A percentile compares a stretch with the other conserved stretches of the same genome.
phyloP scores from a whole-genome alignment of 2,888 invertebrate species.

The Eurytoma adleriae region DNA sequence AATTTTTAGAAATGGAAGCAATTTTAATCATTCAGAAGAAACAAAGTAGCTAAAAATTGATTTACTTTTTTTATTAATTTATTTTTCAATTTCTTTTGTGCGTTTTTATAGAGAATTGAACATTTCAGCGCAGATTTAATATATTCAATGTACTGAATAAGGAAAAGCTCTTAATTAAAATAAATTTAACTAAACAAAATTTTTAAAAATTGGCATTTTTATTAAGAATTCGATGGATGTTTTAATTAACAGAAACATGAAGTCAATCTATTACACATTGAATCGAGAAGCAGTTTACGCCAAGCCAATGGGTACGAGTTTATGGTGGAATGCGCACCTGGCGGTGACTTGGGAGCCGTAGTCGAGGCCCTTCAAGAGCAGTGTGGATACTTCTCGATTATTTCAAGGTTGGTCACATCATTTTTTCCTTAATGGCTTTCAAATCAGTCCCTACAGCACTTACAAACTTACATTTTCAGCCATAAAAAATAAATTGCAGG shows the following conservation, averaged over 20 bases:
- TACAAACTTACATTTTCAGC: background rate
- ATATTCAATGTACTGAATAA: no score
- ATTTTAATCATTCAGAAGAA: no score
- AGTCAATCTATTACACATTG: slow-evolving; percentile 94
- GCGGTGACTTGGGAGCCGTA: slow-evolving; percentile 85
- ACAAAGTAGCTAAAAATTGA: no score
- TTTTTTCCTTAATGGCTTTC: no score
- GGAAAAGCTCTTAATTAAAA: background rate
- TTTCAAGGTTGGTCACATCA: slow-evolving; percentile 78
- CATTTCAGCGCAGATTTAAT: no score
- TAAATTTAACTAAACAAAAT: background rate
- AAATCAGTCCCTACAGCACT: background rate
- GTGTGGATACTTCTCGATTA: slow-evolving; percentile 90
- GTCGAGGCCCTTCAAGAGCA: slow-evolving; percentile 84
- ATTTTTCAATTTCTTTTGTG: no score
- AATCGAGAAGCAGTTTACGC: slow-evolving; percentile 92
- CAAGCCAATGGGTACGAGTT: slow-evolving; percentile 91
- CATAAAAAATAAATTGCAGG: no score
- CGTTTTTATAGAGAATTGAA: no score
- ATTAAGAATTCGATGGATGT: no score
- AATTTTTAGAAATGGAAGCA: no score
- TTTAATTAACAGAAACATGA: slow-evolving; percentile 70
- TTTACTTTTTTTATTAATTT: no score
- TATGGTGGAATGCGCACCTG: slow-evolving; percentile 93
- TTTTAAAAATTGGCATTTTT: background rate